Conservation (phyloP, 2,888 invertebrate genomes). For the Dascillus cervinus region DNA sequence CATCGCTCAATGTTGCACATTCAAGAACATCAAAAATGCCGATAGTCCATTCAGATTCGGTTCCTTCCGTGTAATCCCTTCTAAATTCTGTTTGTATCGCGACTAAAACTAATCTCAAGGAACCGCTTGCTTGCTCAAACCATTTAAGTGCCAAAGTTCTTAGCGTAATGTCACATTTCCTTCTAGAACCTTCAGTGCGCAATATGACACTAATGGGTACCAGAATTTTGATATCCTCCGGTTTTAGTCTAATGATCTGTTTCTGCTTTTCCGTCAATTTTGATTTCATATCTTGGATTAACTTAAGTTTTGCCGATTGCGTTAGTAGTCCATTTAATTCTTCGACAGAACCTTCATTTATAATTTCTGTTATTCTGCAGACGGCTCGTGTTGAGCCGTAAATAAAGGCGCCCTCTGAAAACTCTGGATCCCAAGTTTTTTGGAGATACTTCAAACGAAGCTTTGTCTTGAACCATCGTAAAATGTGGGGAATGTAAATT, state of each 20-base stretch:
- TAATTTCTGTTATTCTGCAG: slow-evolving; percentile 38
- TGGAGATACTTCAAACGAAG: slow-evolving; percentile 35
- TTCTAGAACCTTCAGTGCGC: slow-evolving; percentile 19
- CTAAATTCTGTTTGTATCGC: slow-evolving; percentile 39
- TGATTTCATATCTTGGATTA: slow-evolving; percentile 29
- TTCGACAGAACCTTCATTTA: slow-evolving; percentile 30
- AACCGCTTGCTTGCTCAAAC: slow-evolving; percentile 27
- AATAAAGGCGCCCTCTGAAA: slow-evolving; percentile 41
- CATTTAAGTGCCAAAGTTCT: slow-evolving; percentile 38
- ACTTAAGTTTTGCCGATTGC: slow-evolving; percentile 23
- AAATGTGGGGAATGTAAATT: slow-evolving; percentile 38
- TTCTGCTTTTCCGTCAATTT: slow-evolving; percentile 30
- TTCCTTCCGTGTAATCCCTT: slow-evolving; percentile 30
- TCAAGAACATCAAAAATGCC: slow-evolving; percentile 34
- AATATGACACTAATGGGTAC: slow-evolving; percentile 33
- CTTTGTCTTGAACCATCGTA: slow-evolving; percentile 38
- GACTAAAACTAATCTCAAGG: slow-evolving; percentile 33
- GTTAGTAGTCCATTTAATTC: slow-evolving; percentile 33
- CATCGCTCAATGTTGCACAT: slow-evolving; percentile 29
- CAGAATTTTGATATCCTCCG: slow-evolving; percentile 39
- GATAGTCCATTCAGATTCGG: slow-evolving; percentile 36
- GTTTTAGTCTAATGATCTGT: slow-evolving; percentile 31
- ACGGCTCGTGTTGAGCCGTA: slow-evolving; percentile 36
- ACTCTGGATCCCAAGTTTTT: slow-evolving; percentile 38
- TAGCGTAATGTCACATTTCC: slow-evolving; percentile 30